Percentiles rank a stretch among this genome's conserved stretches.
Evolutionary conservation across 2,113 vertebrate species (phyloP).

Genomic region (Tringa solitaria): DNA sequence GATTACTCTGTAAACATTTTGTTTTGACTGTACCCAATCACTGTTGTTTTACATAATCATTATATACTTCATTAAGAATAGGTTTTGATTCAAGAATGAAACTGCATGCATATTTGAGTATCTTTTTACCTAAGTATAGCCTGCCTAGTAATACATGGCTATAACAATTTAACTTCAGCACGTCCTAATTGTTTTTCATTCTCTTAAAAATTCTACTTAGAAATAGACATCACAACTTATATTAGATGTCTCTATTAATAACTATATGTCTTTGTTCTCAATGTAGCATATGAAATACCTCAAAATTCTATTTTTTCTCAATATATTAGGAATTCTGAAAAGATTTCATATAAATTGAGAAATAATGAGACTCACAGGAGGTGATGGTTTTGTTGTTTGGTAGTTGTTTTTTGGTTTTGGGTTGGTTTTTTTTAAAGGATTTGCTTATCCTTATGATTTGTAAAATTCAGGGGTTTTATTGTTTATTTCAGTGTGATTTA

Average conservation of each 20-base stretch:
- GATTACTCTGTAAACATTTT: neutral
- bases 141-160: neutral
- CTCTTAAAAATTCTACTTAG: neutral
- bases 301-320: neutral
- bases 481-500: neutral
- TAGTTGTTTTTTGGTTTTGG: neutral
- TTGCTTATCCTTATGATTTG: neutral
- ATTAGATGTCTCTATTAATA: neutral
- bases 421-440: neutral
- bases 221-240: neutral
- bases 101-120: neutral
- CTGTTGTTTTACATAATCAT: neutral
- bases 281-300: neutral
- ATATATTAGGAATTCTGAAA: neutral
- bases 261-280: neutral
- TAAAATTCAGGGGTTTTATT: neutral
- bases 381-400: neutral
- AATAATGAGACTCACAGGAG: neutral
- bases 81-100: neutral
- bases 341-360: neutral
- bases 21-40: neutral
- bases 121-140: neutral
- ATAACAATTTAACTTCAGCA: neutral
- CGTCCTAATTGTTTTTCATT: neutral
- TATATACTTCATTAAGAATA: neutral